phyloP scores from a whole-genome alignment of 2,113 vertebrate genomes.

The Atractosteus spatula region DNA sequence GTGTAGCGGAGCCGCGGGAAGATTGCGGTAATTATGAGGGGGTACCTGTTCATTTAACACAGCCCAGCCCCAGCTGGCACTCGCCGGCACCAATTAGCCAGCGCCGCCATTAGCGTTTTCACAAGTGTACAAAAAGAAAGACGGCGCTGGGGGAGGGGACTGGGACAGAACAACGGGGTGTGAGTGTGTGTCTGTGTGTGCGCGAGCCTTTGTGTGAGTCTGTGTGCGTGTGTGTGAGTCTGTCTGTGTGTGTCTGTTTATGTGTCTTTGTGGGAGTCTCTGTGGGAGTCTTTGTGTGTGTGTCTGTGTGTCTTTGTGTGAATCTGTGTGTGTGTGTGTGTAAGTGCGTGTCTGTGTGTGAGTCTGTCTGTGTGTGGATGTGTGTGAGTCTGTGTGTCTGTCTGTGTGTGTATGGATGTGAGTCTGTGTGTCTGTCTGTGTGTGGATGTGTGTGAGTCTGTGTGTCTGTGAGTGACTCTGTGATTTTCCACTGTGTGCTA shows the following conservation, averaged over 20 bases:
- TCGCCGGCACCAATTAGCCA: slow-evolving; percentile 95
- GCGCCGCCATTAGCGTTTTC: slow-evolving; percentile 88
- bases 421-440: neutral
- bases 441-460: slow-evolving; percentile 11
- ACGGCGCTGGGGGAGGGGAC: slow-evolving; percentile 1
- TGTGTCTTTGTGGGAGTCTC: too few species aligned
- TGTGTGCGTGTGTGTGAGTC: too few species aligned
- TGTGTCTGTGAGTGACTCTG: slow-evolving; percentile 4
- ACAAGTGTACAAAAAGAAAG: slow-evolving; percentile 28
- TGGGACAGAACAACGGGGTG: slow-evolving; percentile 12
- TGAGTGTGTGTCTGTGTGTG: slow-evolving; percentile 2
- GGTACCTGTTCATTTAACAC: slow-evolving; percentile 99
- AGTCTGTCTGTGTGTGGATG: too few species aligned
- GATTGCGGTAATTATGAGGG: slow-evolving; percentile 99
- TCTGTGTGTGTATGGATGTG: neutral
- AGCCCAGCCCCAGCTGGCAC: slow-evolving; percentile 93
- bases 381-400: too few species aligned
- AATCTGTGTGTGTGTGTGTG: too few species aligned
- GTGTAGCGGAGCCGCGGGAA: slow-evolving; percentile 84
- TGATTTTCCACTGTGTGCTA: neutral
- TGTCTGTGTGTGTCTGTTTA: too few species aligned
- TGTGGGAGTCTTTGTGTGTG: too few species aligned
- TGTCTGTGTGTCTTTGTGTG: too few species aligned
- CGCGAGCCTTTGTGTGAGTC: neutral
- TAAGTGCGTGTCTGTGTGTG: too few species aligned